Evolutionary conservation across 2,888 invertebrate genomes (phyloP).

Genomic region (Protophormia terraenovae): DNA sequence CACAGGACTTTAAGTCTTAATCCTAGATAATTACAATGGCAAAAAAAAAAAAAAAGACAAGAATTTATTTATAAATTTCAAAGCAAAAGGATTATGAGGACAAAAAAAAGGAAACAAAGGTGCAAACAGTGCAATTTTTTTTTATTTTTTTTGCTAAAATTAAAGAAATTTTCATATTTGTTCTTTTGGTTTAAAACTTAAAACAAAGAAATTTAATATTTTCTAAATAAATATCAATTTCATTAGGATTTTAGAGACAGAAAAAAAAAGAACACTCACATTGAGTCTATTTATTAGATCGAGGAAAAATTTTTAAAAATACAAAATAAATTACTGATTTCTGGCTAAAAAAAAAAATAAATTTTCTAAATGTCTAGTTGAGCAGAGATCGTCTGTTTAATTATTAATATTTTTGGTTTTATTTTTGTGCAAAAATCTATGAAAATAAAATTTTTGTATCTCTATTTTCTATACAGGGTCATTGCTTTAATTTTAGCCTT

Average conservation of each 20-base stretch:
- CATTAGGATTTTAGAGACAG: not conserved
- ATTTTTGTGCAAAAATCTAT: not conserved
- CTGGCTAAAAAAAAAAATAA: too few species aligned
- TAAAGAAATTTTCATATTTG: not conserved
- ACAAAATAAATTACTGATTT: too few species aligned
- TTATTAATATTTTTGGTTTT: too few species aligned
- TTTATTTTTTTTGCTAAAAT: too few species aligned
- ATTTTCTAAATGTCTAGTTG: too few species aligned
- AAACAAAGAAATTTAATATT: not conserved
- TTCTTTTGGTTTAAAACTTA: not conserved
- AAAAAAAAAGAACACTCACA: not conserved
- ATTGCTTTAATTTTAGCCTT: not conserved
- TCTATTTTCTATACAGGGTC: constrained; percentile 21
- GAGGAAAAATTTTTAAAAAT: too few species aligned
- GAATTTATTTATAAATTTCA: not conserved
- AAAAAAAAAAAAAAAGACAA: constrained; percentile 2
- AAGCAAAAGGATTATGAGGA: constrained; percentile 16
- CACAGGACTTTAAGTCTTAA: constrained; percentile 1
- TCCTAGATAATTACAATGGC: constrained; percentile 30
- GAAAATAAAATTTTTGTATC: too few species aligned
- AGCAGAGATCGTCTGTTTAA: too few species aligned
- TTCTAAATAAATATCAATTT: not conserved
- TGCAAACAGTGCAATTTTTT: too few species aligned
- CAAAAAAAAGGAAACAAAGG: not conserved
- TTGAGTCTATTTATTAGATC: too few species aligned